phyloP scores from a whole-genome alignment of 2,113 vertebrate species.

The Numida meleagris region DNA sequence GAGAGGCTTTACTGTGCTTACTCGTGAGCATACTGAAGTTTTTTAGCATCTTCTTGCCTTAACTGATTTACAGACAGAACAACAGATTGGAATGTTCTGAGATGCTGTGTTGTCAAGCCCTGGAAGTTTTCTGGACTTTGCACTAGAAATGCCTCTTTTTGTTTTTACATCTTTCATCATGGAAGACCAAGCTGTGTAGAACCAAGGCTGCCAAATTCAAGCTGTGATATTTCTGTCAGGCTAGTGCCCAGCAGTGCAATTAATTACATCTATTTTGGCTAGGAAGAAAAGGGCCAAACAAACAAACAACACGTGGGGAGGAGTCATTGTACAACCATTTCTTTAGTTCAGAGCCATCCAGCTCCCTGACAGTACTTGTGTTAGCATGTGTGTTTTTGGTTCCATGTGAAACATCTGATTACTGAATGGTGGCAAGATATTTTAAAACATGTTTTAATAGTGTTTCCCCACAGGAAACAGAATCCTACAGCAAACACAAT shows the following conservation, averaged over 20 bases:
- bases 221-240: conserved; percentile 52
- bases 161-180: conserved; percentile 15
- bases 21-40: neutral
- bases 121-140: neutral
- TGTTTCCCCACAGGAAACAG: neutral
- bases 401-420: conserved; percentile 13
- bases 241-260: conserved; percentile 25
- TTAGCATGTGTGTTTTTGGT: neutral
- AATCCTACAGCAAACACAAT: neutral
- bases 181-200: conserved; percentile 27
- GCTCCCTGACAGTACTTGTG: neutral
- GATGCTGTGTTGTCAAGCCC: neutral
- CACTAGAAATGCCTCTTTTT: neutral
- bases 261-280: conserved; percentile 18
- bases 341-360: neutral
- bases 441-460: conserved; percentile 4
- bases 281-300: neutral
- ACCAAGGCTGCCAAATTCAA: conserved; percentile 37
- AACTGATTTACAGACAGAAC: conserved; percentile 17
- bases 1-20: neutral
- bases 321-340: neutral
- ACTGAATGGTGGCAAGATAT: neutral
- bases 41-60: conserved; percentile 47
- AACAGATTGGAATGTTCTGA: conserved; percentile 33
- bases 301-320: neutral